Base-by-base conservation (phyloP, 2,888 invertebrate species). In the Drosophila dives region DNA sequence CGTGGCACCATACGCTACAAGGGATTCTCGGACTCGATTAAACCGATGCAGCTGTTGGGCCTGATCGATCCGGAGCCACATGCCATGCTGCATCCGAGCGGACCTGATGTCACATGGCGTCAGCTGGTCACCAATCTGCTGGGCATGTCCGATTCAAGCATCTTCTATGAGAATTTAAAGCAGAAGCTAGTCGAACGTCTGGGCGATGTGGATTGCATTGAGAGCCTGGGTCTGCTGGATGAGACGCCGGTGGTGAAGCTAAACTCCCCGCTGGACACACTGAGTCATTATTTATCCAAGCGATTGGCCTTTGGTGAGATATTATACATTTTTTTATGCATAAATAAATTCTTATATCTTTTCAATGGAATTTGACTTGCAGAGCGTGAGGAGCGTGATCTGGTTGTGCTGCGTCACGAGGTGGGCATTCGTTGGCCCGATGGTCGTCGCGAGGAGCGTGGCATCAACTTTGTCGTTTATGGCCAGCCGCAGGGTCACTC, bases 41-140 rank as follows among this genome's bases (percentile, higher is more conserved):
- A 96, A 82, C 97, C 97, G 1, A 94, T 99, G 91, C 97, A 98
- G 91, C 94, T 96, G 59, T 94, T 99, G 64, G 99, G 99, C 0
- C 94, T 99, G 1, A 95, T 99, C 55, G 97, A 98, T 91, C 95
- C 96, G 0, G 96, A 96, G 84, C 96, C 96, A 3, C 97, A 98
- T 93, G 96, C 99, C 0, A 95, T 96, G 84, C 94, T 99, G n/a
- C 99, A 99, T 92, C 97, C 97, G 0, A 97, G 96, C 91, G 99
- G 99, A 50, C 99, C 99, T 0, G 98, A 98, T 75, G 96, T 99
- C 36, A 98, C 99, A 12, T 99, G 99, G 99, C 95, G 97, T 86
- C 96, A 97, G 91, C 94, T 99, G 63, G 95, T 99, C 49, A 98
- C 98, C 89, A 96, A 96, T 86, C 94, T 98, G 51, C 94, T 99